Evolutionary conservation across 1,140 invertebrate species (phyloP), one percentile per base, ranked within the genome.

Genomic region (Nomia melanderi): DNA sequence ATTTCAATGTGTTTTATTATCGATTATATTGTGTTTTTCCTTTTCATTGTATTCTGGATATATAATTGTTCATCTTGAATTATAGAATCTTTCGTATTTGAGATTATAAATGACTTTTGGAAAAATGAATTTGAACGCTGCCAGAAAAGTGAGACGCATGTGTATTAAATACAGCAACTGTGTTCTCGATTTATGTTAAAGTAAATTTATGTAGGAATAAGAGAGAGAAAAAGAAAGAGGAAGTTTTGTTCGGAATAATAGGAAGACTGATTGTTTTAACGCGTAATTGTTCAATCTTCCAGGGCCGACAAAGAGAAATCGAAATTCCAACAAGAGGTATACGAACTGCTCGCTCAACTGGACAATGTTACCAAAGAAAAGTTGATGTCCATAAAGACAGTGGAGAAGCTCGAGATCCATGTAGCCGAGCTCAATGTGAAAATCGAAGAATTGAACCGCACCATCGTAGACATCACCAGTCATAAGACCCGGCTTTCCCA

Each of bases 311-410:
- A 99, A 92, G 98, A 99, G 91, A 99, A 98, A 93, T 93, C 95
- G 86, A 98, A 98, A 93, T 98, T 98, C 94, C 98, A 99, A 93
- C 95, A 96, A 88, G 98, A 99, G 94, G 96, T 99, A 39, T 98
- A 98, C 93, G 98, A 99, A 93, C 94, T 99, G 79, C 94, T 98
- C 88, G 95, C 97, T 80, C 98, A 98, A 94, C 95, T 98, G 86
- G 98, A 99, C 92, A 95, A 94, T 86, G 94, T 97, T 84, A 98
- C 96, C 93, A 98, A 98, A 93, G 98, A 99, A 88, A 97, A 97
- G 93, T 90, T 97, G 81, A 93, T 96, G 79, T 95, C 96, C 76
- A 93, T 96, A 74, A 99, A 98, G 93, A 96, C 96, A 75, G 95
- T 96, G 76, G 98, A 98, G 92, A 98, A 96, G 91, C 93, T 98